Conservation (phyloP, 1,140 invertebrate species). For the Plectrocnemia conspersa region DNA sequence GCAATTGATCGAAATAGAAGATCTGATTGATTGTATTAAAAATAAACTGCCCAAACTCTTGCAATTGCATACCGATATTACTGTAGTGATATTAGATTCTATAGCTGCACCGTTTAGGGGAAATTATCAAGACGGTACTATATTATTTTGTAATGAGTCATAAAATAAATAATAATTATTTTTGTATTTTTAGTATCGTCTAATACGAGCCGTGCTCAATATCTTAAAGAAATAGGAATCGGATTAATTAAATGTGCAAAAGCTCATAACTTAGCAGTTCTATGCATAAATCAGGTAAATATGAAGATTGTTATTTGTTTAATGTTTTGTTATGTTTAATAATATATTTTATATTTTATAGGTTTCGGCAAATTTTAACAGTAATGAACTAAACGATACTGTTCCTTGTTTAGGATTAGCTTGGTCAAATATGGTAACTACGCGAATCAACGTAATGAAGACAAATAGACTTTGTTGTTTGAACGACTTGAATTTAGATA, state of each 20-base stretch:
- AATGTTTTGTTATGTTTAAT: neutral
- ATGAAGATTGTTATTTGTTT: neutral
- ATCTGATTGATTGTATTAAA: slow-evolving; percentile 24
- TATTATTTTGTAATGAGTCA: neutral
- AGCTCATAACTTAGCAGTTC: slow-evolving; percentile 22
- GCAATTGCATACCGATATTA: slow-evolving; percentile 5
- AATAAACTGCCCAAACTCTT: slow-evolving; percentile 20
- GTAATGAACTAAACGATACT: slow-evolving; percentile 4
- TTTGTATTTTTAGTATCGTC: slow-evolving; percentile 2
- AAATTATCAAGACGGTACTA: slow-evolving; percentile 16
- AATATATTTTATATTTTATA: slow-evolving; percentile 11
- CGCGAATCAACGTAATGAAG: slow-evolving; percentile 24
- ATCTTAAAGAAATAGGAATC: slow-evolving; percentile 29
- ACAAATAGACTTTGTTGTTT: slow-evolving; percentile 16
- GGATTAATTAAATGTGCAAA: slow-evolving; percentile 28
- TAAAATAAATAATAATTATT: too few species aligned
- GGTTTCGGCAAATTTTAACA: slow-evolving; percentile 20
- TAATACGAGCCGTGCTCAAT: slow-evolving; percentile 13
- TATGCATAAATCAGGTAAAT: slow-evolving; percentile 31
- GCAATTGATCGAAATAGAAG: slow-evolving; percentile 27
- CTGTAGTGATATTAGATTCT: slow-evolving; percentile 28
- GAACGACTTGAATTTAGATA: neutral
- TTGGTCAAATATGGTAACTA: slow-evolving; percentile 32
- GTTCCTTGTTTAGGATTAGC: slow-evolving; percentile 30
- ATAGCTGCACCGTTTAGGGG: slow-evolving; percentile 33